phyloP scores from a whole-genome alignment of 1,140 invertebrate species.

The Leptonema lineaticorne region DNA sequence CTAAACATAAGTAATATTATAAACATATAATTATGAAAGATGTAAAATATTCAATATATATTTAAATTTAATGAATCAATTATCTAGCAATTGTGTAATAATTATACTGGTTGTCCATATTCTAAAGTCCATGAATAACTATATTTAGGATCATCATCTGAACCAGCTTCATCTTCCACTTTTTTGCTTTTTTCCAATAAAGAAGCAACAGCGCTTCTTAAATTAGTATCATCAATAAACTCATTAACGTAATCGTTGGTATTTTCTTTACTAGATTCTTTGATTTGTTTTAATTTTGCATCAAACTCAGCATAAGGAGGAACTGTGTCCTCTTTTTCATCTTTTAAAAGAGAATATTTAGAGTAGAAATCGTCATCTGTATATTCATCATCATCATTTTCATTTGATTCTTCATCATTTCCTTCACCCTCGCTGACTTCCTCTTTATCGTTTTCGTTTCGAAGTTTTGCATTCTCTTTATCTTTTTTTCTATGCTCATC shows the following conservation, averaged over 20 bases:
- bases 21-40: no score
- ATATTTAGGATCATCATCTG: slow-evolving; percentile 50
- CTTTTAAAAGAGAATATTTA: slow-evolving; percentile 33
- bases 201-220: slow-evolving; percentile 47
- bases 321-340: slow-evolving; percentile 46
- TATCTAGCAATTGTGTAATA: no score
- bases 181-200: slow-evolving; percentile 50
- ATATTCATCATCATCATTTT: slow-evolving; percentile 40
- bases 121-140: slow-evolving; percentile 58
- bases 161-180: slow-evolving; percentile 48
- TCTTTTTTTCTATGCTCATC: slow-evolving; percentile 40
- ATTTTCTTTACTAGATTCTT: slow-evolving; percentile 41
- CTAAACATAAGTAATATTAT: no score
- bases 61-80: no score
- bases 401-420: slow-evolving; percentile 38
- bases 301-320: slow-evolving; percentile 30
- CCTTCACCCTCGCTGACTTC: slow-evolving; percentile 31
- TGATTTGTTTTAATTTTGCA: slow-evolving; percentile 25
- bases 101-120: slow-evolving; percentile 46
- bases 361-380: slow-evolving; percentile 15
- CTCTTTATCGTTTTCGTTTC: slow-evolving; percentile 23
- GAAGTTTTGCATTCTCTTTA: slow-evolving; percentile 38
- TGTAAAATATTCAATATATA: no score
- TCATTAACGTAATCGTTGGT: slow-evolving; percentile 45
- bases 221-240: slow-evolving; percentile 41